Percentiles rank a stretch among this genome's conserved stretches.
Conservation (phyloP, 2,797 vertebrate genomes). For the Jordanella pulchra region DNA sequence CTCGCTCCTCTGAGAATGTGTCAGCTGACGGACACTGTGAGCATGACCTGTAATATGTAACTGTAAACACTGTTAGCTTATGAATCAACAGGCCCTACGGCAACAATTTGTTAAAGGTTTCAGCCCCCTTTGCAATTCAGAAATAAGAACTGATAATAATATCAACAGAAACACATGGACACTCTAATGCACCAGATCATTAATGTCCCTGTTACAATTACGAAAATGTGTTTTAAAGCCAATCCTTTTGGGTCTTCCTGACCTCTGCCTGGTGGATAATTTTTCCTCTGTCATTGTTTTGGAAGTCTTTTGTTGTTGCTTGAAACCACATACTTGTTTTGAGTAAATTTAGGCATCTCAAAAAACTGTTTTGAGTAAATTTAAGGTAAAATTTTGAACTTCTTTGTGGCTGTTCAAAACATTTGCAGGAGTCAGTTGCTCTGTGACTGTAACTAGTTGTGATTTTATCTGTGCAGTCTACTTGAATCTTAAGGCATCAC, state of each 20-base stretch:
- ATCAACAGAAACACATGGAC: background rate
- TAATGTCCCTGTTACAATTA: background rate
- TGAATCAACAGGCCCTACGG: slow-evolving; percentile 2
- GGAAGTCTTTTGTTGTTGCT: background rate
- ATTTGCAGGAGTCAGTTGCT: background rate
- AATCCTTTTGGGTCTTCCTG: background rate
- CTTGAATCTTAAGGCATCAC: background rate
- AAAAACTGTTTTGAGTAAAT: background rate
- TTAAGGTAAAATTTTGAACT: background rate
- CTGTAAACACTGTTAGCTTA: background rate
- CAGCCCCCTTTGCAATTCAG: background rate
- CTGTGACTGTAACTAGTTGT: background rate
- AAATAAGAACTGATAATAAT: background rate
- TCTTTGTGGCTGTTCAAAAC: background rate
- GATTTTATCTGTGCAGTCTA: background rate
- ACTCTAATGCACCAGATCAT: background rate
- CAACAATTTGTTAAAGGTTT: background rate
- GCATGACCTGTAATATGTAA: slow-evolving; percentile 8
- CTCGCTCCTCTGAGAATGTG: slow-evolving; percentile 15
- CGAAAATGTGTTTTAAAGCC: background rate
- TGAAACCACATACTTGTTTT: background rate
- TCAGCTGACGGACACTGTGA: slow-evolving; percentile 47
- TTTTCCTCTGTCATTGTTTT: slow-evolving; percentile 5
- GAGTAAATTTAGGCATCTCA: background rate
- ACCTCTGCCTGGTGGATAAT: background rate